Conservation (phyloP, 2,888 invertebrate species). For the Tineola bisselliella region DNA sequence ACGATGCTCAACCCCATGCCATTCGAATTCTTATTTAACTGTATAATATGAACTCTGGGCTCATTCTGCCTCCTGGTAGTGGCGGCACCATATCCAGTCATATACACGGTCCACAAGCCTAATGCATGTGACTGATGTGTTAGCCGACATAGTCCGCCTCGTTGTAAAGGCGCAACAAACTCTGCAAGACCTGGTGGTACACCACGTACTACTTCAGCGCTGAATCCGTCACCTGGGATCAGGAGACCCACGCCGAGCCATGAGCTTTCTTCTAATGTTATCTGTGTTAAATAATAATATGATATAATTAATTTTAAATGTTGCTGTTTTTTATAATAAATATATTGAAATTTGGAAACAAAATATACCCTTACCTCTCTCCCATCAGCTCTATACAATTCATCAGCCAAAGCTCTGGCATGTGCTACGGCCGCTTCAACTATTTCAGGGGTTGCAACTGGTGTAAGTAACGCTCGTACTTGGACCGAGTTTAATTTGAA, state of each 20-base stretch:
- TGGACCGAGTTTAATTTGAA: slow-evolving; percentile 97
- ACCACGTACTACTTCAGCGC: slow-evolving; percentile 94
- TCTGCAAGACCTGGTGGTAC: slow-evolving; percentile 93
- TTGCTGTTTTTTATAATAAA: no score
- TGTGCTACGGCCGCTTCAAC: slow-evolving; percentile 78
- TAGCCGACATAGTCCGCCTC: slow-evolving; percentile 87
- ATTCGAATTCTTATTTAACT: slow-evolving; percentile 91
- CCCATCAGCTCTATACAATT: slow-evolving; percentile 89
- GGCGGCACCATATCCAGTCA: slow-evolving; percentile 73
- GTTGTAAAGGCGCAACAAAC: slow-evolving; percentile 84
- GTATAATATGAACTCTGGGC: slow-evolving; percentile 84
- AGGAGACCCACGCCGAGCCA: slow-evolving; percentile 90
- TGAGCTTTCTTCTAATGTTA: slow-evolving; percentile 91
- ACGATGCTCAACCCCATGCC: slow-evolving; percentile 99
- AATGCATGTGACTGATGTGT: slow-evolving; percentile 90
- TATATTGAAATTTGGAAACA: no score
- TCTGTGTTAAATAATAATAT: slow-evolving; percentile 26
- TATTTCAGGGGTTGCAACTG: slow-evolving; percentile 65
- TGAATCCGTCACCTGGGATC: slow-evolving; percentile 97
- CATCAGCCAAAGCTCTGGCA: slow-evolving; percentile 90
- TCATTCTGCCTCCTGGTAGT: slow-evolving; percentile 71
- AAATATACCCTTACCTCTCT: slow-evolving; percentile 79
- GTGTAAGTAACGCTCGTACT: slow-evolving; percentile 80
- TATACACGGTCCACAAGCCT: slow-evolving; percentile 96
- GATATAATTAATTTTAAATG: neutral